phyloP scores from a whole-genome alignment of 1,140 invertebrate species.

The Trichogramma pretiosum region DNA sequence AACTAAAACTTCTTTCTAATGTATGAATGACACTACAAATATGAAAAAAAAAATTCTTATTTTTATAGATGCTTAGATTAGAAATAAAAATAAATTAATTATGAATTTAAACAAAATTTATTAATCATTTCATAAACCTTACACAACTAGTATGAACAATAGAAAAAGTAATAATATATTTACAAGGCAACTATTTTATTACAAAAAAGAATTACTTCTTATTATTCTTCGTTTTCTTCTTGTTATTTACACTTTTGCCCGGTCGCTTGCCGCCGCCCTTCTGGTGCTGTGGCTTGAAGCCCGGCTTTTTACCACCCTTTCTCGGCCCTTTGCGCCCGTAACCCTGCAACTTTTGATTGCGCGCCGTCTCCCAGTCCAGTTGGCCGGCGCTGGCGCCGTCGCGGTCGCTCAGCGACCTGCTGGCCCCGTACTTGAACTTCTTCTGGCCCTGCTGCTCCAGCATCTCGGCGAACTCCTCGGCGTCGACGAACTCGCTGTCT shows the following conservation, averaged over 20 bases:
- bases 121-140: neutral
- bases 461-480: constrained; percentile 64
- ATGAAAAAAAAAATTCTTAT: constrained; percentile 1
- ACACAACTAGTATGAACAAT: neutral
- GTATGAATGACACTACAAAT: neutral
- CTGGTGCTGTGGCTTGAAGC: too few relatives aligned
- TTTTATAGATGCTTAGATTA: constrained; percentile 10
- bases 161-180: neutral
- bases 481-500: constrained; percentile 52
- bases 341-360: constrained; percentile 34
- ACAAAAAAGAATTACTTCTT: constrained; percentile 2
- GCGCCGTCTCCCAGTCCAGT: constrained; percentile 57
- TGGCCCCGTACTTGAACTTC: constrained; percentile 52
- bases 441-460: constrained; percentile 57
- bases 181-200: neutral
- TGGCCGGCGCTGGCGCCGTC: constrained; percentile 60
- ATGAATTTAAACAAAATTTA: neutral
- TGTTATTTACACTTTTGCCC: neutral
- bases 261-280: too few relatives aligned
- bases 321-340: too few relatives aligned
- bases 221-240: constrained; percentile 8
- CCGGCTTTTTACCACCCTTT: too few relatives aligned
- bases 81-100: constrained; percentile 4
- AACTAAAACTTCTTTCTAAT: constrained; percentile 4
- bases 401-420: constrained; percentile 52